These are phyloP conservation scores for Cnemophilus loriae DNA, from an alignment of 2,113 vertebrate species.

Conservation along the genomic window DNA sequence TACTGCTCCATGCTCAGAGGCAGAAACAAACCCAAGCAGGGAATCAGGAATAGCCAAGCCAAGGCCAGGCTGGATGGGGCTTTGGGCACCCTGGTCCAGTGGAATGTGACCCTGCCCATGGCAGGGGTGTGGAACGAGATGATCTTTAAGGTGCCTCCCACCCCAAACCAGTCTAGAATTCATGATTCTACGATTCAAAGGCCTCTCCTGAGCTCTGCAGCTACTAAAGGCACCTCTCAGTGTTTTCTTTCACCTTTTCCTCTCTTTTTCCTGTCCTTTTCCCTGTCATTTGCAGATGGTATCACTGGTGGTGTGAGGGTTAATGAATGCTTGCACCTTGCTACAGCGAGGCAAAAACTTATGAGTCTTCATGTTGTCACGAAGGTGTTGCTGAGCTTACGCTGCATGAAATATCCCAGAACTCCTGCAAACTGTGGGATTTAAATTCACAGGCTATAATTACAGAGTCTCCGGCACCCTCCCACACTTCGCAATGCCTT, in stretches of 20 bases:
- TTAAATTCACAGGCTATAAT: constrained; percentile 13
- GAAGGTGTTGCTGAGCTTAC: constrained; percentile 31
- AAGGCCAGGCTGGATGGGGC: neutral
- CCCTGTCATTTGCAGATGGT: neutral
- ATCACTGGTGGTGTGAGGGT: neutral
- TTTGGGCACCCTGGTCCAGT: neutral
- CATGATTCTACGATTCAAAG: neutral
- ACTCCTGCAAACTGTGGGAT: constrained; percentile 37
- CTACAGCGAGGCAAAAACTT: neutral
- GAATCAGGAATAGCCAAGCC: neutral
- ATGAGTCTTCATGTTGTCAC: constrained; percentile 13
- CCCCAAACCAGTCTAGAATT: neutral
- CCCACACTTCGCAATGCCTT: constrained; percentile 12
- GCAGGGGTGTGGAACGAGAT: fast-evolving
- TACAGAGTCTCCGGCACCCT: neutral
- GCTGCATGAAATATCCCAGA: constrained; percentile 7
- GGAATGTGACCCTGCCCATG: neutral
- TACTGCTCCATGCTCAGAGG: neutral
- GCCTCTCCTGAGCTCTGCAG: neutral
- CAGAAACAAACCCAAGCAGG: neutral
- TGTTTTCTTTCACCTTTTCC: neutral
- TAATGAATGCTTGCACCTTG: constrained; percentile 1
- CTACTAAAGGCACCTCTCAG: neutral
- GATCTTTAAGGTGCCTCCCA: neutral
- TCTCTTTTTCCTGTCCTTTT: neutral